Conservation (phyloP, 2,113 vertebrate genomes). For the Canis aureus region DNA sequence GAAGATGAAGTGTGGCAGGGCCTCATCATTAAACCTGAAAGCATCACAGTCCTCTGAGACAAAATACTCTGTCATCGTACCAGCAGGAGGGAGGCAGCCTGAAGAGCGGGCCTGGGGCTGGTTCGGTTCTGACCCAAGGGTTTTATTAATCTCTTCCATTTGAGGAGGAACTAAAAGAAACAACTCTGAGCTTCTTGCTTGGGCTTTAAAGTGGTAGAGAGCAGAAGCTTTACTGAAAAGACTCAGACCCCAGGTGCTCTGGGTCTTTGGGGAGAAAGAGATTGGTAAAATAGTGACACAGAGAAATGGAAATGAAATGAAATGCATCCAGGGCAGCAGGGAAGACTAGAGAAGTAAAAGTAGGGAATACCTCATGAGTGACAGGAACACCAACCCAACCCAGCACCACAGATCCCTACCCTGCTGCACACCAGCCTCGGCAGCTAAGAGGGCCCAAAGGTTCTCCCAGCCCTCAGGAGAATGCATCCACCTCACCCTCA, state of each 20-base stretch:
- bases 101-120: not conserved
- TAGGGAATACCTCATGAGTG: not conserved
- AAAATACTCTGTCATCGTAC: not conserved
- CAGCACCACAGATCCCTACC: not conserved
- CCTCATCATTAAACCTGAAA: conserved; percentile 58
- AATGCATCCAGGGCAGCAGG: not conserved
- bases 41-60: conserved; percentile 52
- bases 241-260: not conserved
- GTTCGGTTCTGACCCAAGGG: not conserved
- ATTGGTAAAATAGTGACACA: not conserved
- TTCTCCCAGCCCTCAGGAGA: not conserved
- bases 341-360: not conserved
- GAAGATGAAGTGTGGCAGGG: conserved; percentile 47
- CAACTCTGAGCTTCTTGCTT: not conserved
- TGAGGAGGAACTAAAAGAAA: not conserved
- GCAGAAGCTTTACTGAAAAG: not conserved
- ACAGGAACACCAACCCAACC: not conserved
- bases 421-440: not conserved
- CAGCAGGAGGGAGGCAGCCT: not conserved
- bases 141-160: conserved; percentile 30
- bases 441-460: not conserved
- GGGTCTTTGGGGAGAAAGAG: not conserved
- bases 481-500: not conserved
- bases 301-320: not conserved
- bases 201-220: not conserved